These are phyloP conservation scores for Verasper variegatus DNA, from an alignment of 2,113 vertebrate genomes.

Conservation along the genomic window DNA sequence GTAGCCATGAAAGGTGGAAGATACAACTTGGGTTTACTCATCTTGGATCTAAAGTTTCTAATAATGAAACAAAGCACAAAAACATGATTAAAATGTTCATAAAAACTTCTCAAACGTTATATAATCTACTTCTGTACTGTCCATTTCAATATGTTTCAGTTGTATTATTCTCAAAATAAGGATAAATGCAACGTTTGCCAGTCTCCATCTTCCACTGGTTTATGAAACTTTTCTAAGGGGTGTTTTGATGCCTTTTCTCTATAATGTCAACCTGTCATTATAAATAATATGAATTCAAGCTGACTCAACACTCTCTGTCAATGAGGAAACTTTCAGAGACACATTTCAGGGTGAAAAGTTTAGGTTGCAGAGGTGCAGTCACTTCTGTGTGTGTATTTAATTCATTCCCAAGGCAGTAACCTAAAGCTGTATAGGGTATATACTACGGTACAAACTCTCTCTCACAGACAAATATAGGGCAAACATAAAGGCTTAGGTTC, in stretches of 20 bases:
- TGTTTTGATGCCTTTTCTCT: neutral
- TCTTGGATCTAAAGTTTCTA: neutral
- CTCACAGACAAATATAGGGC: neutral
- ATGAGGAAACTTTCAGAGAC: neutral
- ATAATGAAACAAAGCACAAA: too few species aligned
- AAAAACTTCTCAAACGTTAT: too few species aligned
- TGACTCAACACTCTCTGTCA: neutral
- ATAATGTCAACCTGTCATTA: neutral
- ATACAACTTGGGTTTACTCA: neutral
- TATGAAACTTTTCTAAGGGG: neutral
- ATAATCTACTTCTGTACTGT: neutral
- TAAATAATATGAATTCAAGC: conserved; percentile 2
- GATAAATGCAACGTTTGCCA: neutral
- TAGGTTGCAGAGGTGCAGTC: neutral
- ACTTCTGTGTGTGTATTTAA: neutral
- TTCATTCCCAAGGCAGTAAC: neutral
- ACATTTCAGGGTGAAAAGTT: neutral
- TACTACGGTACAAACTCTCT: neutral
- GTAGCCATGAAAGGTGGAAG: neutral
- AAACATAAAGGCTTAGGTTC: neutral
- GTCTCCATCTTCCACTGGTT: too few species aligned
- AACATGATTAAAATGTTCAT: too few species aligned
- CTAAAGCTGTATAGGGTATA: neutral
- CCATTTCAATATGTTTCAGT: neutral
- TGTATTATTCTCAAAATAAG: neutral